Base-by-base conservation (phyloP, 2,888 invertebrate species). In the Philopedon plagiatum region DNA sequence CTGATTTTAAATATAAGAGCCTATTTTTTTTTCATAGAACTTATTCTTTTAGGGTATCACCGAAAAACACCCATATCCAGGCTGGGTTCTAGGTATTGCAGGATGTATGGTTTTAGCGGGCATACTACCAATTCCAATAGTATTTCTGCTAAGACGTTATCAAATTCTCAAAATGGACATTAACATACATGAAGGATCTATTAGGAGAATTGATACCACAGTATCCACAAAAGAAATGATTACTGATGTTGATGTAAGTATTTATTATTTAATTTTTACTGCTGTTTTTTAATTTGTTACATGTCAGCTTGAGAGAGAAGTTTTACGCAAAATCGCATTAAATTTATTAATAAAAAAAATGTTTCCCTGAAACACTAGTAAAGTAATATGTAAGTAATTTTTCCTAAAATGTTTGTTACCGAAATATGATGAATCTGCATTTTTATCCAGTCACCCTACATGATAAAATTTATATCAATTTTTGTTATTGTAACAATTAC, bases 201-300 rank as follows among this genome's bases (percentile, higher is more conserved):
- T 96, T 84, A 89, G 96, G 80, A 90, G 96, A 79, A 95, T 96
- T 80, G 96, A 96, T 84, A 96, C 96, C 29, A 96, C 96, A 0
- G 95, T 95, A 9, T 96, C 96, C 19, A 97, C 96, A 23, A 95
- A 96, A 85, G 96, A 96, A 86, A 97, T 97, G 96, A 95, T 97
- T 89, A 94, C 93, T 76, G 95, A 95, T 80, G 94, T 95, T 81
- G 96, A 96, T 85, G 95, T 95, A 86, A 93, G 94, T 93, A 71
- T 64, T 44, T 44, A 34, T 1, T 44, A 19, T 21, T 1, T 0
- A 39, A 39, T 0, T 15, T 15, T 39, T 39, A 37, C 7, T 26
- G 3, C 4, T 26, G 26, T 7, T 8, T n/a, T 13, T 8, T 37
- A n/a, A n/a, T n/a, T 2, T 37, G 37, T 13, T 26, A 26, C 7